These are phyloP conservation scores for Myripristis murdjan DNA, from an alignment of 2,797 vertebrate genomes.

Conservation along the genomic window DNA sequence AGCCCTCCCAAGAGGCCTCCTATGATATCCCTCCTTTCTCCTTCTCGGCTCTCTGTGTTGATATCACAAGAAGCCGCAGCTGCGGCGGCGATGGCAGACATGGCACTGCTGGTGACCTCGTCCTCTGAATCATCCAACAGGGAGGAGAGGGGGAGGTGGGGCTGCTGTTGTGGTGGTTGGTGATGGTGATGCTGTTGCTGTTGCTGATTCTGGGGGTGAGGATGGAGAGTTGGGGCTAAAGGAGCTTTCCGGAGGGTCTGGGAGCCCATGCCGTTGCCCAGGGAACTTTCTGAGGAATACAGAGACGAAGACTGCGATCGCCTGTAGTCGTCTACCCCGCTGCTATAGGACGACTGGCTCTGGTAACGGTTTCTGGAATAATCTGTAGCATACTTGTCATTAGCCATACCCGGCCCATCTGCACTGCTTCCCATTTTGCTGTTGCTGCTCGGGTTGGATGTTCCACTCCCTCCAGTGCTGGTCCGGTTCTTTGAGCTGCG, in stretches of 20 bases:
- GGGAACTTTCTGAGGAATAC: constrained; percentile 76
- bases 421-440: constrained; percentile 70
- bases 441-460: constrained; percentile 57
- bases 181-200: constrained; percentile 73
- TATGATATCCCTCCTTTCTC: constrained; percentile 87
- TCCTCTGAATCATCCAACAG: constrained; percentile 88
- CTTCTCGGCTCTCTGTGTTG: constrained; percentile 80
- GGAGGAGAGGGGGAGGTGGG: constrained; percentile 87
- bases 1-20: constrained; percentile 87
- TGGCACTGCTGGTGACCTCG: constrained; percentile 88
- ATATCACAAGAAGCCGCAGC: constrained; percentile 86
- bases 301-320: constrained; percentile 76
- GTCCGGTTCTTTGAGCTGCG: constrained; percentile 78
- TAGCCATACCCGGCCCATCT: constrained; percentile 62
- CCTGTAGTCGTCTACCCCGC: constrained; percentile 80
- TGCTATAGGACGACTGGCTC: constrained; percentile 75
- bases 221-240: constrained; percentile 87
- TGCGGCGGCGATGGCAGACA: constrained; percentile 88
- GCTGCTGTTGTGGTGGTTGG: constrained; percentile 72
- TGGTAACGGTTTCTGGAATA: constrained; percentile 86
- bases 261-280: constrained; percentile 76
- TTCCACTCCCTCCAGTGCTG: constrained; percentile 37
- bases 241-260: constrained; percentile 88
- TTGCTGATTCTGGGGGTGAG: constrained; percentile 85
- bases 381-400: constrained; percentile 81